Base-by-base conservation (phyloP, 1,140 invertebrate species). In the Calosoma granatense region DNA sequence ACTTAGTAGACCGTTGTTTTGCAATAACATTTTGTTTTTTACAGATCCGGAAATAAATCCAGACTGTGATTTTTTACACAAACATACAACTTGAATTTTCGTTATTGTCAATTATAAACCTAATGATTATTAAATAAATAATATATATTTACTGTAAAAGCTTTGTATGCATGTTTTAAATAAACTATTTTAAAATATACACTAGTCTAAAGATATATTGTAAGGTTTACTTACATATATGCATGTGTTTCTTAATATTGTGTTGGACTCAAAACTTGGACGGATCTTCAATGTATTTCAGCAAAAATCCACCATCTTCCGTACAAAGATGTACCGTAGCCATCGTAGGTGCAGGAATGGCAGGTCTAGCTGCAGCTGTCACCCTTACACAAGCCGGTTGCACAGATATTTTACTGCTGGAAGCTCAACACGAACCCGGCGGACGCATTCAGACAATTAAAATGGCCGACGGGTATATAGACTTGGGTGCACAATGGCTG, bases 401-500 rank as follows among this genome's bases (percentile, higher is more conserved):
- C 57, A 60, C 68, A 14, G 68, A 83, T 67, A 75, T 84, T 67
- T 56, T 79, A 61, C 67, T 87, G 39, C 47, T 86, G 6, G 69
- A 68, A 78, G 82, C 81, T 22, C 74, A 78, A 68, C 63, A 72
- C 56, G 63, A 72, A 63, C 58, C 79, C 56, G 86, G 86, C 55
- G 85, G 86, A 21, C 72, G 86, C 62, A 77, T 86, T 47, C 57
- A 72, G 19, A 81, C 83, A 0, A 57, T 74, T 17, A 20, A 61
- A 14, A 70, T 75, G 59, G 67, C 72, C 56, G 66, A 71, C 4
- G 63, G 64, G 12, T 66, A 72, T 58, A 61, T 80, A 60, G 87
- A 90, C 68, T 58, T 79, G 9, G 87, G 87, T 12, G 87, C 87
- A 6, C 86, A 89, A 67, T 90, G 86, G 82, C 72, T 89, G 20